Conservation (phyloP, 2,113 vertebrate species). For the Antidorcas marsupialis region DNA sequence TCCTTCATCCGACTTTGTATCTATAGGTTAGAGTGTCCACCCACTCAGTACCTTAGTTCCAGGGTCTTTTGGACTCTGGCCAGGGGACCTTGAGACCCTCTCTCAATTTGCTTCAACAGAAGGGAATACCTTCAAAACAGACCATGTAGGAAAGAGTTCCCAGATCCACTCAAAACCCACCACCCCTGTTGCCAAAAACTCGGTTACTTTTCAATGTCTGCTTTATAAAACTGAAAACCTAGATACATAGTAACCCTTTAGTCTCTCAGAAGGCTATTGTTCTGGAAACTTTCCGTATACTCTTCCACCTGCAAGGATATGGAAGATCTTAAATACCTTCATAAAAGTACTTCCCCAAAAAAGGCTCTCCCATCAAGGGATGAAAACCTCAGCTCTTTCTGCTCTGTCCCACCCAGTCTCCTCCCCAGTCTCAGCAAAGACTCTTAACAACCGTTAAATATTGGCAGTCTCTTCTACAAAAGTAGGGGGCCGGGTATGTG, state of each 20-base stretch:
- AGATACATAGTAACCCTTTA: background rate
- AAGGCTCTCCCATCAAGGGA: background rate
- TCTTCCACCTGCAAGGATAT: background rate
- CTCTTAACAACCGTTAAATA: background rate
- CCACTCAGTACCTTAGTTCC: background rate
- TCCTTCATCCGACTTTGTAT: background rate
- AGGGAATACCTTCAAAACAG: background rate
- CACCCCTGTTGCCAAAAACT: background rate
- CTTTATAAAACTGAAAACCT: background rate
- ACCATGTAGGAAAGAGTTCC: background rate
- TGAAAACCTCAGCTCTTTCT: background rate
- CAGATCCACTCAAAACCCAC: background rate
- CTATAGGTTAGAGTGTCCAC: background rate
- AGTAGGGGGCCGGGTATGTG: rapidly evolving
- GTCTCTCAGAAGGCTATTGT: background rate
- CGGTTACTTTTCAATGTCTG: background rate
- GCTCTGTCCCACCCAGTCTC: background rate
- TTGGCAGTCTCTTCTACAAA: background rate
- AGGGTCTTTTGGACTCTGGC: background rate
- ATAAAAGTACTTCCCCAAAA: background rate
- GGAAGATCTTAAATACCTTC: background rate
- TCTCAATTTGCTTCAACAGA: background rate
- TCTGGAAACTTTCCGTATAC: background rate
- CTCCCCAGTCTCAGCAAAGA: background rate
- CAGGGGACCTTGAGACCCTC: background rate